A percentile compares a stretch with the other conserved stretches of the same genome.
Conservation (phyloP, 2,888 invertebrate species). For the Meiosimyza platycephala region DNA sequence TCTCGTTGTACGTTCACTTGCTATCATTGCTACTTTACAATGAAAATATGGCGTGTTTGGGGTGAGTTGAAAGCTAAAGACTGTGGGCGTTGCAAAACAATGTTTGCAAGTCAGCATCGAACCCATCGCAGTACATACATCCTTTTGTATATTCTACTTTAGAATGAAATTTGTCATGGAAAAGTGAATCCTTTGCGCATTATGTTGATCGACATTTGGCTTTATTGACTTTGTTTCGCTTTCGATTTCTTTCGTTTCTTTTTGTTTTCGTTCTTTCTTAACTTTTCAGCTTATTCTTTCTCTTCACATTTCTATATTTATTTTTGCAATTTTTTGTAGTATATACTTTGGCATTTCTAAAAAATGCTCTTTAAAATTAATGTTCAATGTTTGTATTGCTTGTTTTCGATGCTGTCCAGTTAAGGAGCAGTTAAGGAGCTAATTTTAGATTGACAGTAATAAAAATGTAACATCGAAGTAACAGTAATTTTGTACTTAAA, state of each 20-base stretch:
- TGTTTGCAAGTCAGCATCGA: conserved; percentile 8
- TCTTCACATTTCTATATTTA: too few species aligned
- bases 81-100: neutral
- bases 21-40: neutral
- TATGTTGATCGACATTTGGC: conserved; percentile 34
- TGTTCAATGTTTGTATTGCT: conserved; percentile 3
- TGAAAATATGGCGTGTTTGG: neutral
- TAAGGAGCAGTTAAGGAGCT: neutral
- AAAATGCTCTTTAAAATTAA: conserved; percentile 30
- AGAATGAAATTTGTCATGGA: conserved; percentile 39
- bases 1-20: neutral
- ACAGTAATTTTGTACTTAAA: too few species aligned
- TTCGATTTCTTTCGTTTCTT: conserved; percentile 11
- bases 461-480: neutral
- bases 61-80: too few species aligned
- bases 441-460: conserved; percentile 3
- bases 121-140: neutral
- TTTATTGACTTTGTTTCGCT: conserved; percentile 26
- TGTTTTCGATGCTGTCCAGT: conserved; percentile 5
- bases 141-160: conserved; percentile 15
- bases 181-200: conserved; percentile 38
- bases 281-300: conserved; percentile 3
- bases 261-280: neutral
- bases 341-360: neutral
- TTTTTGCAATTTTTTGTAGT: too few species aligned